These are phyloP conservation scores for Harpagoxenus sublaevis DNA, from an alignment of 2,888 invertebrate species.

Conservation along the genomic window DNA sequence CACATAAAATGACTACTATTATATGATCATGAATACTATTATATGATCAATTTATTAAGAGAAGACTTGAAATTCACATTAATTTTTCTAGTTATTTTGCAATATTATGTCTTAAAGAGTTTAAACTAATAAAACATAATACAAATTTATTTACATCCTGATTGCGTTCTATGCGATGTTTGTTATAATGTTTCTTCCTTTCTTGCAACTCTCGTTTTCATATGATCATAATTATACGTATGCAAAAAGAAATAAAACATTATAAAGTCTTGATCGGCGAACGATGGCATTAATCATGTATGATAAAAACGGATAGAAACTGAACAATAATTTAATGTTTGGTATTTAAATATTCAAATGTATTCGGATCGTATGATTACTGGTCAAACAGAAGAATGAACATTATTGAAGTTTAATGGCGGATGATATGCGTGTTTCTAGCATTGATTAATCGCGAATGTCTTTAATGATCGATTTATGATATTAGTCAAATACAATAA, in stretches of 20 bases:
- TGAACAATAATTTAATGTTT: slow-evolving; percentile 26
- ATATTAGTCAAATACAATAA: slow-evolving; percentile 8
- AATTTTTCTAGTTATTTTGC: slow-evolving; percentile 9
- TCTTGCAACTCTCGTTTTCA: background rate
- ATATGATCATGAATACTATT: background rate
- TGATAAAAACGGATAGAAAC: slow-evolving; percentile 23
- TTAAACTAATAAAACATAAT: background rate
- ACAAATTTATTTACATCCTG: background rate
- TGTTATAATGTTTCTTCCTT: background rate
- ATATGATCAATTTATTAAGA: background rate
- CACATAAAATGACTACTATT: background rate
- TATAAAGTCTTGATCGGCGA: background rate
- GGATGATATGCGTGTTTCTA: background rate
- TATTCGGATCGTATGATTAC: slow-evolving; percentile 16
- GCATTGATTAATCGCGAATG: background rate
- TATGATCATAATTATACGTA: background rate
- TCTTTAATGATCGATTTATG: slow-evolving; percentile 15
- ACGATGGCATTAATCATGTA: background rate
- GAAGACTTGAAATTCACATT: slow-evolving; percentile 1
- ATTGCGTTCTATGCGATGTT: background rate
- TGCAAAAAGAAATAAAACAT: background rate
- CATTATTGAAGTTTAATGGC: slow-evolving; percentile 1
- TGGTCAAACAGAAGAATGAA: background rate
- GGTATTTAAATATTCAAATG: slow-evolving; percentile 45
- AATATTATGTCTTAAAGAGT: background rate